These are phyloP conservation scores for Aphaenogaster rudis DNA, from an alignment of 1,140 invertebrate genomes.

Conservation along the genomic window DNA sequence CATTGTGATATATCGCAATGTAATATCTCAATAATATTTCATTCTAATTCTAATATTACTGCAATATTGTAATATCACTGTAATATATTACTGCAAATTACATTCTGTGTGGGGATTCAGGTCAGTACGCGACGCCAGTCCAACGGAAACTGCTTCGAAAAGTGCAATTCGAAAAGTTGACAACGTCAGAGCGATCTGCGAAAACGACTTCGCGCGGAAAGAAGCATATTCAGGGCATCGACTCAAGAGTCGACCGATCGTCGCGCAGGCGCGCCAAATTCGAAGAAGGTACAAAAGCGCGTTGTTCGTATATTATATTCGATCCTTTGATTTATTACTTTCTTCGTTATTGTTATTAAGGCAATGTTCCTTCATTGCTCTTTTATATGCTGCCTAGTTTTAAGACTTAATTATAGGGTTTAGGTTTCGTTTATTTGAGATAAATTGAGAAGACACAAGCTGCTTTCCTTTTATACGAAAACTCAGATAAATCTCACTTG, in stretches of 20 bases:
- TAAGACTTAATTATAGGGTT: neutral
- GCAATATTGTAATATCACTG: too few species aligned
- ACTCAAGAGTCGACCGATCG: neutral
- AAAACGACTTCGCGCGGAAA: conserved; percentile 21
- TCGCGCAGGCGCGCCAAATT: neutral
- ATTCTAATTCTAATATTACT: too few species aligned
- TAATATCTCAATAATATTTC: too few species aligned
- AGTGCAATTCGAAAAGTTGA: neutral
- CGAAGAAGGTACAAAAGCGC: conserved; percentile 1
- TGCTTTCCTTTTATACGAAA: too few species aligned
- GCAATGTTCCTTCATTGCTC: neutral
- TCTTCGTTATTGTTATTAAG: neutral
- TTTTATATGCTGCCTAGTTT: neutral
- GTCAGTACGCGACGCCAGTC: neutral
- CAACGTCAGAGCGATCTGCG: neutral
- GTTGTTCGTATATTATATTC: neutral
- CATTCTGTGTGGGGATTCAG: too few species aligned
- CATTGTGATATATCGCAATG: too few species aligned
- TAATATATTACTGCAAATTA: too few species aligned
- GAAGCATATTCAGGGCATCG: neutral
- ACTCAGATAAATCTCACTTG: too few species aligned
- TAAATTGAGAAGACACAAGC: neutral
- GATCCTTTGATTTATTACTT: neutral
- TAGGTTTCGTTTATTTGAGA: neutral
- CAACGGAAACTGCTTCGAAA: too few species aligned